Evolutionary conservation across 2,797 vertebrate species (phyloP).

Genomic region (Pangasius larnaudii): DNA sequence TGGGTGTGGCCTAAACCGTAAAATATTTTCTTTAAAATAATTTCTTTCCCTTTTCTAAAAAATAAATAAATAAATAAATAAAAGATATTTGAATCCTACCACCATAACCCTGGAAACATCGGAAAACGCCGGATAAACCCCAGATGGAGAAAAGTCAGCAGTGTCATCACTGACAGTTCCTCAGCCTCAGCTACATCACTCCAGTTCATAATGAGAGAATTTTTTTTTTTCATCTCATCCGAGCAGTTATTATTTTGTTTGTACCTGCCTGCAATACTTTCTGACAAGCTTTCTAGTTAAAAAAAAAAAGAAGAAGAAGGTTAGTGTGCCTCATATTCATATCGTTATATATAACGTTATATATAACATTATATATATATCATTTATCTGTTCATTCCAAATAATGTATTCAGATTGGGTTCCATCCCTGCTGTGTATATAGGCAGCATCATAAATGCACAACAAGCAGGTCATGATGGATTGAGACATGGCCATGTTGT

Average conservation of each 20-base stretch:
- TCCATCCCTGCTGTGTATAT: background rate
- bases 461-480: background rate
- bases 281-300: background rate
- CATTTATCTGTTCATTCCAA: background rate
- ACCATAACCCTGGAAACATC: background rate
- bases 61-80: too few relatives aligned
- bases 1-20: background rate
- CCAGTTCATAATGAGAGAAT: background rate
- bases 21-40: background rate
- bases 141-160: background rate
- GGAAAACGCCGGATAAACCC: background rate
- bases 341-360: too few relatives aligned
- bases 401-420: background rate
- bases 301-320: background rate
- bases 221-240: background rate
- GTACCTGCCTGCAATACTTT: background rate
- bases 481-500: background rate
- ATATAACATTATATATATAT: too few relatives aligned
- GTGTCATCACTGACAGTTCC: background rate
- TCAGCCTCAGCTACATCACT: background rate
- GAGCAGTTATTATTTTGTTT: background rate
- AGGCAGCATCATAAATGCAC: background rate
- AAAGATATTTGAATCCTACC: too few relatives aligned
- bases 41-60: background rate
- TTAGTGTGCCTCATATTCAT: background rate